phyloP scores from a whole-genome alignment of 2,797 vertebrate genomes.

The Moxostoma hubbsi region DNA sequence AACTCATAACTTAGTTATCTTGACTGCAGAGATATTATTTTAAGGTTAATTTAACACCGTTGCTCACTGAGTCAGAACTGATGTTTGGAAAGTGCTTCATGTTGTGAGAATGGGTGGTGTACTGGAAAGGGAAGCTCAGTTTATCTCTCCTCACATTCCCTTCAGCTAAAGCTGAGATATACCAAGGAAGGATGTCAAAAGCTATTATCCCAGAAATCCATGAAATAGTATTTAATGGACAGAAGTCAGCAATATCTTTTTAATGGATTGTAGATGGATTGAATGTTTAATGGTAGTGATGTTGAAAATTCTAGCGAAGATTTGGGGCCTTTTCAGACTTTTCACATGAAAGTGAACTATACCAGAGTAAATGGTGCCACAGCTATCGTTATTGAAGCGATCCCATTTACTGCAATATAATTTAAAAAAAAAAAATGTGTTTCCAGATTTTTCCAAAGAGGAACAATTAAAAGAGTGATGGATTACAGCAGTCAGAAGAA shows the following conservation, averaged over 20 bases:
- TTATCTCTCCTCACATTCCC: constrained; percentile 50
- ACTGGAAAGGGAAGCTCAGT: constrained; percentile 46
- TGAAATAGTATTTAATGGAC: not conserved
- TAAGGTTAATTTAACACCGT: constrained; percentile 16
- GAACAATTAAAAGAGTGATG: too few species aligned
- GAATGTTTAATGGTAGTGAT: constrained; percentile 7
- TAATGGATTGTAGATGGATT: not conserved
- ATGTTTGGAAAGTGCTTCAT: constrained; percentile 15
- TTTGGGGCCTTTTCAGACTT: constrained; percentile 43
- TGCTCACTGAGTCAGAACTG: constrained; percentile 36
- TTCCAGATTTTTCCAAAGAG: too few species aligned
- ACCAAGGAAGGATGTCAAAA: constrained; percentile 31
- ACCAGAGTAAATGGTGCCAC: too few species aligned
- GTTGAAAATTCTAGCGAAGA: constrained; percentile 26
- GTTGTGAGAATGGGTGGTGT: constrained; percentile 40
- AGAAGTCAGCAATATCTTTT: not conserved
- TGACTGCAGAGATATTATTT: too few species aligned
- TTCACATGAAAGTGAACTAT: too few species aligned
- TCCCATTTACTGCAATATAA: too few species aligned
- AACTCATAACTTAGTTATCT: not conserved
- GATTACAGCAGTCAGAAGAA: too few species aligned
- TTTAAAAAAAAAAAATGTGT: too few species aligned
- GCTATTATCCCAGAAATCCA: constrained; percentile 7
- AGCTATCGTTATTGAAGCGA: too few species aligned
- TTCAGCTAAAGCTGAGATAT: constrained; percentile 42